A percentile compares a stretch with the other conserved stretches of the same genome.
These are phyloP conservation scores for Ptychoptera contaminata DNA, from an alignment of 2,888 invertebrate genomes.

Conservation along the genomic window DNA sequence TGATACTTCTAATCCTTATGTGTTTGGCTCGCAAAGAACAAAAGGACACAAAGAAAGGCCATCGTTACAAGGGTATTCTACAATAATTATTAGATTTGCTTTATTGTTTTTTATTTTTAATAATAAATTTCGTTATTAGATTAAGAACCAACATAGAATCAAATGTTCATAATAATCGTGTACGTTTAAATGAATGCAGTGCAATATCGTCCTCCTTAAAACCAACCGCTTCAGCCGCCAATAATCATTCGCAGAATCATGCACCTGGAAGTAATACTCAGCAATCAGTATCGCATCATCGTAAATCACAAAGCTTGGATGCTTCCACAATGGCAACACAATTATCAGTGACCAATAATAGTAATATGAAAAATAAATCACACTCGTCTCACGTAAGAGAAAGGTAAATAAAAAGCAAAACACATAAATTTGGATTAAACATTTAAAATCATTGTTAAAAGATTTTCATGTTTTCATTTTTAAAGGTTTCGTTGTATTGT, in stretches of 20 bases:
- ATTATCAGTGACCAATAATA: conserved; percentile 2
- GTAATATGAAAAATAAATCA: conserved; percentile 28
- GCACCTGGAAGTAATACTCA: conserved; percentile 8
- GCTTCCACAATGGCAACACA: conserved; percentile 35
- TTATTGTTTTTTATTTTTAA: conserved; percentile 15
- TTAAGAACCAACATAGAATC: conserved; percentile 4
- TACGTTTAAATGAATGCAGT: not conserved
- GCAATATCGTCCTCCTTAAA: no score
- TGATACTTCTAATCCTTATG: conserved; percentile 15
- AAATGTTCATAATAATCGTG: conserved; percentile 1
- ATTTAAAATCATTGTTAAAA: no score
- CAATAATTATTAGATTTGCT: conserved; percentile 1
- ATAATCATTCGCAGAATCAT: not conserved
- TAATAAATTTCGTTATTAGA: conserved; percentile 3
- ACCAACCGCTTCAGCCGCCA: not conserved
- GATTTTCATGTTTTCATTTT: conserved; percentile 1
- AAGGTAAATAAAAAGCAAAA: conserved; percentile 3
- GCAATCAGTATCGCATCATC: conserved; percentile 34
- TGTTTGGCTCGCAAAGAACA: conserved; percentile 36
- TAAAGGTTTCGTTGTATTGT: conserved; percentile 74
- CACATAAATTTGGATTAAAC: no score
- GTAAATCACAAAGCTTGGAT: conserved; percentile 73
- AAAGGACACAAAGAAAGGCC: conserved; percentile 46
- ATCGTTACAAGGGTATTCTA: conserved; percentile 18
- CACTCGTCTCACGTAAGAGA: conserved; percentile 16